Conservation (phyloP, 2,113 vertebrate genomes). For the Alethe diademata region DNA sequence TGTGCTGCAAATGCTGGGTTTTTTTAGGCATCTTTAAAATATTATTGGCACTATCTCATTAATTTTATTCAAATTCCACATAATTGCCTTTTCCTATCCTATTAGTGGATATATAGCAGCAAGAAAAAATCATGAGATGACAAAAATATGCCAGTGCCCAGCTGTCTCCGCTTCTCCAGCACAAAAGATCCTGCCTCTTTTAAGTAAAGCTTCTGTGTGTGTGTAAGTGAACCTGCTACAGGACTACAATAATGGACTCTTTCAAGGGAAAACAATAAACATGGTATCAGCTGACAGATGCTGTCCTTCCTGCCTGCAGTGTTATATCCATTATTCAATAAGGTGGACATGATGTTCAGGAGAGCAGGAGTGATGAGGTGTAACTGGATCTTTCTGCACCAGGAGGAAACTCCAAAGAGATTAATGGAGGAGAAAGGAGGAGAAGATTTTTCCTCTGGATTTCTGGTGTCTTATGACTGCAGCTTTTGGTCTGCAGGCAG, state of each 20-base stretch:
- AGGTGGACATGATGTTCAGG: slow-evolving; percentile 24
- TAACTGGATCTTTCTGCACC: slow-evolving; percentile 29
- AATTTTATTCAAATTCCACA: background rate
- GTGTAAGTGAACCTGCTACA: slow-evolving; percentile 42
- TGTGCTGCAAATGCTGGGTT: background rate
- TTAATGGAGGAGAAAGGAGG: background rate
- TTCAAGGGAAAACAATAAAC: slow-evolving; percentile 51
- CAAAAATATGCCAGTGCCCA: background rate
- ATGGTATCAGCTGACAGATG: slow-evolving; percentile 14
- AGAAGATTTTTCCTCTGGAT: background rate
- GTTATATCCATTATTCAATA: slow-evolving; percentile 57
- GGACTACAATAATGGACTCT: slow-evolving; percentile 23
- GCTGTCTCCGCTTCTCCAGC: background rate
- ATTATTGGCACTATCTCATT: background rate
- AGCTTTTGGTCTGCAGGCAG: background rate
- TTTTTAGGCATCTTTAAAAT: background rate
- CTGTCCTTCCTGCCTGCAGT: slow-evolving; percentile 20
- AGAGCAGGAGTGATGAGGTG: background rate
- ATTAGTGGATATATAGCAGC: background rate
- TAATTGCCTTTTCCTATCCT: background rate
- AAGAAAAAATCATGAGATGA: background rate
- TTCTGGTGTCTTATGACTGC: background rate
- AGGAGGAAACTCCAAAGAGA: background rate
- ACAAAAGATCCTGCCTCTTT: background rate
- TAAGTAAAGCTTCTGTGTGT: slow-evolving; percentile 48